These are phyloP conservation scores for Tamandua tetradactyla DNA, from an alignment of 2,797 vertebrate genomes.

Conservation along the genomic window DNA sequence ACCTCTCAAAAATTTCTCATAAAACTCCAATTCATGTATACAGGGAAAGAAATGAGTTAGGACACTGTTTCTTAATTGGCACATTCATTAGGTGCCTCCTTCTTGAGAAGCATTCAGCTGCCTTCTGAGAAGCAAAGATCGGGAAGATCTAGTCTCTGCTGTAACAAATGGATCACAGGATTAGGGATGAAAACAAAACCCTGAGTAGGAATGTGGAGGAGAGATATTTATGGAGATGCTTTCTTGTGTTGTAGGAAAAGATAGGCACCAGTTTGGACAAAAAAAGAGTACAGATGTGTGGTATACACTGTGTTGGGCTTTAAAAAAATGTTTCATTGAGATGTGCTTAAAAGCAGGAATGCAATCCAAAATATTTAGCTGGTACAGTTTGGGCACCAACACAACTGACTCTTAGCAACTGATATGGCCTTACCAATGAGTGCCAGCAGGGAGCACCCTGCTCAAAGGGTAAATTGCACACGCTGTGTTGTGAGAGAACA, in stretches of 20 bases:
- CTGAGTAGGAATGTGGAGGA: background rate
- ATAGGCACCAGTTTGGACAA: background rate
- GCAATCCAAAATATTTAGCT: conserved; percentile 18
- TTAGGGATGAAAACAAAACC: background rate
- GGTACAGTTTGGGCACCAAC: background rate
- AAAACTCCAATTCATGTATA: conserved; percentile 26
- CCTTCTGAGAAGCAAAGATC: background rate
- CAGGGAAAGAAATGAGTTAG: background rate
- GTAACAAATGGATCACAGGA: background rate
- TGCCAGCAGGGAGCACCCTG: background rate
- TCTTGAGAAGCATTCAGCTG: background rate
- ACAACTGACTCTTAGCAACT: background rate
- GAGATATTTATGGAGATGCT: background rate
- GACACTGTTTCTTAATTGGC: background rate
- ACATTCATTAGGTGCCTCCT: background rate
- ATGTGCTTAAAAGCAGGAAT: background rate
- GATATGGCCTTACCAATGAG: background rate
- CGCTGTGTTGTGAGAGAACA: background rate
- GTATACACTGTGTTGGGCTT: background rate
- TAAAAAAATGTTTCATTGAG: background rate
- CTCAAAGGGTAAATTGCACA: background rate
- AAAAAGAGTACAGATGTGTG: background rate
- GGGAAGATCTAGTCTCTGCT: background rate
- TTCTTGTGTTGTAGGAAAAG: background rate
- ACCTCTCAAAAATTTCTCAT: conserved; percentile 28